Base-by-base conservation (phyloP, 2,888 invertebrate genomes). In the Hyppa rectilinea region DNA sequence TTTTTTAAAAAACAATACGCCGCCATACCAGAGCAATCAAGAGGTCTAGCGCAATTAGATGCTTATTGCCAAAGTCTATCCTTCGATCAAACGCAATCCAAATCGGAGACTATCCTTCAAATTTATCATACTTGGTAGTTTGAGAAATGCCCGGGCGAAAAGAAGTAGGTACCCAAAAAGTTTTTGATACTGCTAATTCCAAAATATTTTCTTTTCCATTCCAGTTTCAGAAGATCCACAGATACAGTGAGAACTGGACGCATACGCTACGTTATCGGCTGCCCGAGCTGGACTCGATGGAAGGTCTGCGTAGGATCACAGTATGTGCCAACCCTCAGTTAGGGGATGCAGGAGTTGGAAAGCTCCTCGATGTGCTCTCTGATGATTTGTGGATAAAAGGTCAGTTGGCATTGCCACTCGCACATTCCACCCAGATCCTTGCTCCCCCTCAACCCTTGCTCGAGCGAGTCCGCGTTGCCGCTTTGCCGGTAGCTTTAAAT, bases 301-400 rank as follows among this genome's bases (percentile, higher is more conserved):
- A 97, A 0, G 98, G 98, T 0, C 91, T 98, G 29, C 96, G 97
- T 59, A 95, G 97, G 50, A 95, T 98, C 71, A 96, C 97, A 0
- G 87, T 98, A 29, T 97, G 98, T 85, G 96, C 96, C 45, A 98
- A 98, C 92, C 96, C 97, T 0, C 95, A 95, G 73, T 92, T 98
- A 20, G 97, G 97, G 0, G 97, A 98, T 88, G 93, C 93, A 0
- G 98, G 97, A 0, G 92, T 97, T 0, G 87, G 90, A 40, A 91
- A 95, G 29, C 96, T 98, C 45, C 91, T 97, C 0, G 97, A 97
- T 47, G 97, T 97, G 26, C 94, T 98, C 7, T 96, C 97, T 60
- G 98, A 98, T 87, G 98, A 98, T 89, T 96, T 98, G 61, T 98
- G 98, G 98, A 96, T 98, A 31, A 98, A 97, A 94, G 96, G 97